A percentile compares a stretch with the other conserved stretches of the same genome.
Conservation (phyloP, 2,888 invertebrate genomes). For the Drosophila anomalata region DNA sequence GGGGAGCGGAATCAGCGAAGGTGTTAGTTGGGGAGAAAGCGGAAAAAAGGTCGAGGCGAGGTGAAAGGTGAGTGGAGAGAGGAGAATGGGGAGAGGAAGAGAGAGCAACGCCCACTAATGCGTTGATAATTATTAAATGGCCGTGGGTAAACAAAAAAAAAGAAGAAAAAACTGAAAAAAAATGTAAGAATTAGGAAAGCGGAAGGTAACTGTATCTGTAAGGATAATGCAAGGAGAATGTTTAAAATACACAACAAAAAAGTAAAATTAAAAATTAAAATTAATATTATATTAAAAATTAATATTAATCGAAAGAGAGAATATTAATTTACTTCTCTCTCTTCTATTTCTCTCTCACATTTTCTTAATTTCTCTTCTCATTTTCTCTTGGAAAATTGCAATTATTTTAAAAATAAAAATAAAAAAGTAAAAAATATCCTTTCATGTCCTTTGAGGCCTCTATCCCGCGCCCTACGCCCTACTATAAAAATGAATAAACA, state of each 20-base stretch:
- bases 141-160: constrained; percentile 21
- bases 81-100: neutral
- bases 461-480: neutral
- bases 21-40: neutral
- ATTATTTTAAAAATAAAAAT: too few relatives aligned
- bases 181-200: neutral
- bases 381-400: too few relatives aligned
- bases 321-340: too few relatives aligned
- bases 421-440: neutral
- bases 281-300: neutral
- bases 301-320: too few relatives aligned
- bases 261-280: neutral
- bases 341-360: too few relatives aligned
- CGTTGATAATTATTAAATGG: constrained; percentile 53
- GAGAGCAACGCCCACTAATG: constrained; percentile 46
- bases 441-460: neutral
- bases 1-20: constrained; percentile 11
- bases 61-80: neutral
- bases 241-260: neutral
- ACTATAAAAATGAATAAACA: constrained; percentile 26
- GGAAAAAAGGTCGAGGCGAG: neutral
- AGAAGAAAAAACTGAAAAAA: constrained; percentile 1
- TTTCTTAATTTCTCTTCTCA: too few relatives aligned
- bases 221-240: neutral
- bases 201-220: neutral